Conservation (phyloP, 2,113 vertebrate genomes). For the Himantopus leucocephalus region DNA sequence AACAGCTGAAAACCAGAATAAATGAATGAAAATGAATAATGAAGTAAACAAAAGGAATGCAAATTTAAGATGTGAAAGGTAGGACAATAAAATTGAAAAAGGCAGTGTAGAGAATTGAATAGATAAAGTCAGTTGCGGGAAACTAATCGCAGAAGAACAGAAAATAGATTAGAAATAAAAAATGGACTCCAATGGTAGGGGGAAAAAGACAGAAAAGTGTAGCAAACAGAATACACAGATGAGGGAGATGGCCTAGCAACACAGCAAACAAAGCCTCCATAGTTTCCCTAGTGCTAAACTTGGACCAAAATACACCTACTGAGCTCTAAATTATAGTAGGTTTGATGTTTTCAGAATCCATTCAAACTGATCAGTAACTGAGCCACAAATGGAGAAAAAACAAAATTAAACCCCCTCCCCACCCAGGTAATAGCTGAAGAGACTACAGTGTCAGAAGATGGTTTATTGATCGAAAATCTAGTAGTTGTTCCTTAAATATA, state of each 20-base stretch:
- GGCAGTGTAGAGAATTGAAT: background rate
- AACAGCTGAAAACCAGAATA: background rate
- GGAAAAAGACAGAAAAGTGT: background rate
- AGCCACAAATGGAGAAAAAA: background rate
- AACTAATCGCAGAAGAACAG: background rate
- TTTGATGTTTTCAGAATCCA: background rate
- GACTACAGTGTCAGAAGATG: background rate
- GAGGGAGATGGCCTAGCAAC: background rate
- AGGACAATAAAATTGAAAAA: slow-evolving; percentile 13
- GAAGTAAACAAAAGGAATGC: slow-evolving; percentile 27
- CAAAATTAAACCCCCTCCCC: background rate
- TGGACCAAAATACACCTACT: background rate
- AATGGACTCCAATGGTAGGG: background rate
- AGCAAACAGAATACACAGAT: background rate
- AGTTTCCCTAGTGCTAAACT: background rate
- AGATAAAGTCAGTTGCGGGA: background rate
- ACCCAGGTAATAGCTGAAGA: background rate
- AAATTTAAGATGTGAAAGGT: slow-evolving; percentile 28
- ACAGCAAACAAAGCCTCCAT: background rate
- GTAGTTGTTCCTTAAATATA: background rate
- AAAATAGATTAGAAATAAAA: slow-evolving; percentile 39
- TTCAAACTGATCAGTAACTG: background rate
- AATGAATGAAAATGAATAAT: slow-evolving; percentile 26
- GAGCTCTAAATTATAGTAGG: background rate
- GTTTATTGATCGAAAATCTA: background rate